phyloP scores from a whole-genome alignment of 1,140 invertebrate genomes.

The Drosophila cardini region DNA sequence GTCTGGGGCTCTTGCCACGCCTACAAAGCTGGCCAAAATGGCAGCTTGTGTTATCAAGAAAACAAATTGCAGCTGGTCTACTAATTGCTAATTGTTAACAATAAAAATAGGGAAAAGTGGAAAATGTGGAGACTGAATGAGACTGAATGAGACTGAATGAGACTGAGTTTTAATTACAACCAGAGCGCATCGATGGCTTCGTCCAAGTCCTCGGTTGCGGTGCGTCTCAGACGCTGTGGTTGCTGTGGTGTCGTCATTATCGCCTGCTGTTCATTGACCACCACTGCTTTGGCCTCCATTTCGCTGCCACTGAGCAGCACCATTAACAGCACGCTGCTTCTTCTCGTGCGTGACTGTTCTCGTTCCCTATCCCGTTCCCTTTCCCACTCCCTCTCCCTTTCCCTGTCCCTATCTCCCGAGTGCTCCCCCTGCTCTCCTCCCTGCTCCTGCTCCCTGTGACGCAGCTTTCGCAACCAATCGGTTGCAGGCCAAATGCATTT shows the following conservation, averaged over 20 bases:
- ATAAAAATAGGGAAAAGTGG: not conserved
- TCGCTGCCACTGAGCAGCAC: conserved; percentile 66
- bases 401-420: not conserved
- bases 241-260: conserved; percentile 27
- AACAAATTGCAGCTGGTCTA: not conserved
- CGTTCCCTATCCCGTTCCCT: conserved; percentile 32
- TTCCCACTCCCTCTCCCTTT: conserved; percentile 28
- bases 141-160: not conserved
- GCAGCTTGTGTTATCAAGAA: not conserved
- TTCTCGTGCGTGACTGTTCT: conserved; percentile 30
- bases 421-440: conserved; percentile 2
- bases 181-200: conserved; percentile 73
- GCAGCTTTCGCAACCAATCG: conserved; percentile 63
- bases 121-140: too few relatives aligned
- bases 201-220: conserved; percentile 57
- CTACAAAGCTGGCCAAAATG: conserved; percentile 38
- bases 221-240: conserved; percentile 35
- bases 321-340: conserved; percentile 69
- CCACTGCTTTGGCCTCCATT: conserved; percentile 70
- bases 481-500: conserved; percentile 72
- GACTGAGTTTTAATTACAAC: conserved; percentile 45
- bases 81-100: conserved; percentile 21
- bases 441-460: conserved; percentile 27
- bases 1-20: conserved; percentile 40
- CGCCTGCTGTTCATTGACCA: conserved; percentile 63